phyloP scores from a whole-genome alignment of 2,113 vertebrate species.

The Miniopterus natalensis region DNA sequence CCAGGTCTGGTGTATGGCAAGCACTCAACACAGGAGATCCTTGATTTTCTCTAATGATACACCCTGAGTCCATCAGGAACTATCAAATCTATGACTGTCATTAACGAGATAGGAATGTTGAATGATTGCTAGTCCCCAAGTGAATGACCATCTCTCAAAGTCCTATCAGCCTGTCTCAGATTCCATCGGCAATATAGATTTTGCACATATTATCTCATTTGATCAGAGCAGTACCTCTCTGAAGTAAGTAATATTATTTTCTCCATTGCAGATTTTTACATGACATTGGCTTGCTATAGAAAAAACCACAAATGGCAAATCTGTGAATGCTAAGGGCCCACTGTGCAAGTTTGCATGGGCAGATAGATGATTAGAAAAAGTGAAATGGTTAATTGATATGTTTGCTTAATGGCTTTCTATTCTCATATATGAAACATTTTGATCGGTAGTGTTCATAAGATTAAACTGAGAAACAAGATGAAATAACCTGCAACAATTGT shows the following conservation, averaged over 20 bases:
- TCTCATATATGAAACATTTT: slow-evolving; percentile 8
- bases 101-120: background rate
- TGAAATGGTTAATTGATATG: background rate
- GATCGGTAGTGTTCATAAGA: background rate
- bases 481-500: background rate
- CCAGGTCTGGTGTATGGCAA: background rate
- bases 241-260: background rate
- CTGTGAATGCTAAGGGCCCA: background rate
- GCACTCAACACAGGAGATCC: background rate
- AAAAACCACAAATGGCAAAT: background rate
- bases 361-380: background rate
- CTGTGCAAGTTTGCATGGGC: background rate
- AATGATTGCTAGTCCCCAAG: background rate
- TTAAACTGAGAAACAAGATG: background rate
- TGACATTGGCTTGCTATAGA: background rate
- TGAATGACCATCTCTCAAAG: background rate
- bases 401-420: slow-evolving; percentile 28
- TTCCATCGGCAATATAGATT: background rate
- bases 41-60: background rate
- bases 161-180: background rate
- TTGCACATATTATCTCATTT: background rate
- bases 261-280: background rate
- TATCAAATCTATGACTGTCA: background rate
- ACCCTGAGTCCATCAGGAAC: background rate
- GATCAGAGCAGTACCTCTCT: background rate